A percentile compares a stretch with the other conserved stretches of the same genome.
Conservation (phyloP, 2,113 vertebrate species). For the Ageneiosus marmoratus region DNA sequence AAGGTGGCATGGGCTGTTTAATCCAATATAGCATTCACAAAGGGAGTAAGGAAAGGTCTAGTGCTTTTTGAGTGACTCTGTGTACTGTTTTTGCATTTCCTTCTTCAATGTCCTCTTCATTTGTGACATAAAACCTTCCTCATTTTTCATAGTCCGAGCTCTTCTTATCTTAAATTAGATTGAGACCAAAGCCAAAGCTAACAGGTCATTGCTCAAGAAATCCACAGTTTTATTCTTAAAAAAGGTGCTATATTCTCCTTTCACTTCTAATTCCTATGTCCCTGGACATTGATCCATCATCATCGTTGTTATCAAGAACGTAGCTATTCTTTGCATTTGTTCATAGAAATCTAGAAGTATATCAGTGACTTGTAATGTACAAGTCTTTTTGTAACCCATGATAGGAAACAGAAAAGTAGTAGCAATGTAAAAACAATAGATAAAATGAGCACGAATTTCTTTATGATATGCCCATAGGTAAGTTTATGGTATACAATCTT, state of each 20-base stretch:
- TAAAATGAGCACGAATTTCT: background rate
- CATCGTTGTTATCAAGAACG: background rate
- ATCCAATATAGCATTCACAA: background rate
- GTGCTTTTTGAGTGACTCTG: background rate
- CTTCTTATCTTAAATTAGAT: background rate
- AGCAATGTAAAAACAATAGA: background rate
- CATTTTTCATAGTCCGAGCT: background rate
- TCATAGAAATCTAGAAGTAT: background rate
- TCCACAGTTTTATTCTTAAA: background rate
- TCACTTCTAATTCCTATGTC: background rate
- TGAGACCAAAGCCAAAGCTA: background rate
- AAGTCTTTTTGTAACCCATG: background rate
- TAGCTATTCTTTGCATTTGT: background rate
- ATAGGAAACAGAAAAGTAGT: background rate
- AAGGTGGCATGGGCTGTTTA: background rate
- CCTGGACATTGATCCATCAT: background rate
- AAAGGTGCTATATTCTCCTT: background rate
- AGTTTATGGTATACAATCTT: background rate
- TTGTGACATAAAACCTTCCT: background rate
- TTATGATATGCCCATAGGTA: background rate
- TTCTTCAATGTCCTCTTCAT: background rate
- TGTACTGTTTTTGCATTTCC: background rate
- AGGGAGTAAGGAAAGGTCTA: background rate
- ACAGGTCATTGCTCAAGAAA: background rate
- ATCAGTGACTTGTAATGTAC: background rate